Base-by-base conservation (phyloP, 37 sponge, comb jelly and placozoan genomes). In the Amphimedon queenslandica region DNA sequence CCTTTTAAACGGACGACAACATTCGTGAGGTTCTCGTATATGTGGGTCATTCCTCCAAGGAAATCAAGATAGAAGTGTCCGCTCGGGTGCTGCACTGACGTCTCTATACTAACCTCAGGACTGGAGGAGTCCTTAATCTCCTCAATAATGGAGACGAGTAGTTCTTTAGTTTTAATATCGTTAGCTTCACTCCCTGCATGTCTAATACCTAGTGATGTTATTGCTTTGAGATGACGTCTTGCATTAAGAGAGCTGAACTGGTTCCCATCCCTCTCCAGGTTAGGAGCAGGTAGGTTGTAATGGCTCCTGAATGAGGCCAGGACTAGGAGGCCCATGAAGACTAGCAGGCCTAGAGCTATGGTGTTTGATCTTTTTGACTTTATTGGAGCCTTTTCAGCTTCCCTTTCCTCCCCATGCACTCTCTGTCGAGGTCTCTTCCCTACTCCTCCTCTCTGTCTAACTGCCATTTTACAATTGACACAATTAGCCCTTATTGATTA, bases 101-200 rank as follows among this genome's bases (percentile, higher is more conserved):
- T 43, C 37, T 87, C 87, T 0, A 87, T 70, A 40, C 69, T 72
- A 13, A 81, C 66, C 10, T 80, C 10, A 24, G 33, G 2, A 31
- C 77, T 81, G 0, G 82, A 83, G 0, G 16, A 0, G 4, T 32
- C 24, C 23, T 68, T 40, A 20, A 87, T 75, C 1, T 38, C 68
- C 21, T 75, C 68, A 10, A 87, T 37, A n/a, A 67, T 60, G 24
- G 42, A 5, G 28, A 80, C 31, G n/a, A 87, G 25, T 13, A 81
- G 51, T 13, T 66, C 40, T 36, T 66, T 72, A 4, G 85, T 72
- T 27, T 74, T 63, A 37, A 84, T 55, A n/a, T 90, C 90, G 60
- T 90, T 90, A 2, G 81, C 75, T 36, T 66, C 67, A 29, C 75
- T 80, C 13, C 86, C 90, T 4, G 80, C 86, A 25, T 85, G 78